These are phyloP conservation scores for Xylota sylvarum DNA, from an alignment of 2,888 invertebrate species.

Conservation along the genomic window DNA sequence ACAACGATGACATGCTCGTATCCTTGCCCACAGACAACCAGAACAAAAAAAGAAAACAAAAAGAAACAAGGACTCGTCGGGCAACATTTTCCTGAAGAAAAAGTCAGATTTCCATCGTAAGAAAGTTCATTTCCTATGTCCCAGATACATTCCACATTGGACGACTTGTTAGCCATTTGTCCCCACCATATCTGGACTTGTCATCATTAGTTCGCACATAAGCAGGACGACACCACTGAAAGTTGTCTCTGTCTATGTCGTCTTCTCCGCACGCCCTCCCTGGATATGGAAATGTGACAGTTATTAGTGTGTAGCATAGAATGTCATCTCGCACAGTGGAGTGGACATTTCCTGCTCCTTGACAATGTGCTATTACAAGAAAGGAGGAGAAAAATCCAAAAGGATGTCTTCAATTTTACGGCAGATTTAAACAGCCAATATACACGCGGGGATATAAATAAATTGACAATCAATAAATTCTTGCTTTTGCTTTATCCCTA, in stretches of 20 bases:
- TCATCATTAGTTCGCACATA: conserved; percentile 70
- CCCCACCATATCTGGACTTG: conserved; percentile 63
- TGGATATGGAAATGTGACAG: conserved; percentile 68
- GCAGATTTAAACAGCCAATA: conserved; percentile 56
- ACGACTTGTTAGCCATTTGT: conserved; percentile 66
- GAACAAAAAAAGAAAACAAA: not conserved
- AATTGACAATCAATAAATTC: conserved; percentile 68
- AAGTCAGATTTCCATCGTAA: conserved; percentile 59
- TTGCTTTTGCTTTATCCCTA: conserved; percentile 17
- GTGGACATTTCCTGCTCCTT: conserved; percentile 15
- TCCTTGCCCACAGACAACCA: conserved; percentile 34
- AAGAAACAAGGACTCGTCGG: not conserved
- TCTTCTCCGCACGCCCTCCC: not conserved
- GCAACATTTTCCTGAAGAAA: conserved; percentile 46
- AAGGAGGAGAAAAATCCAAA: not conserved
- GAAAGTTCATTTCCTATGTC: conserved; percentile 51
- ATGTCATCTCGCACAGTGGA: conserved; percentile 8
- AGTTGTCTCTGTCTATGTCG: not conserved
- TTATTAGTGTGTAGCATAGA: conserved; percentile 53
- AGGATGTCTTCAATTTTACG: conserved; percentile 49
- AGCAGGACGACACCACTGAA: conserved; percentile 25
- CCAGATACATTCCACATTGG: conserved; percentile 46
- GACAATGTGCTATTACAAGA: not conserved
- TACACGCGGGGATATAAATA: conserved; percentile 57
- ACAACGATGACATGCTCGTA: conserved; percentile 31